A percentile compares a stretch with the other conserved stretches of the same genome.
phyloP scores from a whole-genome alignment of 1,140 invertebrate genomes.

The Palaemon carinicauda region DNA sequence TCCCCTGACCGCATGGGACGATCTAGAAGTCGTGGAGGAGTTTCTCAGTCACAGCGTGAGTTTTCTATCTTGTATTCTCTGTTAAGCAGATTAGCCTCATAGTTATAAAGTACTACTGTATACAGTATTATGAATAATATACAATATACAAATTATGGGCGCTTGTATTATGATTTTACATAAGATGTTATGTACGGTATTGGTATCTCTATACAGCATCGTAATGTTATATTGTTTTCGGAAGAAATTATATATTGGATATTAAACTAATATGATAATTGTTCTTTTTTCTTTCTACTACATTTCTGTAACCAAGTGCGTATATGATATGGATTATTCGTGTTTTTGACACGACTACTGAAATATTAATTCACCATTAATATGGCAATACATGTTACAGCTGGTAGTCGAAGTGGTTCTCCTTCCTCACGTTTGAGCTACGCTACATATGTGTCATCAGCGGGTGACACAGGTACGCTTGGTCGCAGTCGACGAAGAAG shows the following conservation, averaged over 20 bases:
- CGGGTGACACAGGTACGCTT: constrained; percentile 59
- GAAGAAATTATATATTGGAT: constrained; percentile 14
- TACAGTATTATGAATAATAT: too few relatives aligned
- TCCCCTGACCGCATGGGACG: constrained; percentile 69
- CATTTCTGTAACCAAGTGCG: not conserved
- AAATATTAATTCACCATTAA: not conserved
- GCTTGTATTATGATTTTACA: too few relatives aligned
- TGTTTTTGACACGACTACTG: constrained; percentile 13
- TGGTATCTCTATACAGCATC: not conserved
- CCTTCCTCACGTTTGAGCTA: constrained; percentile 82
- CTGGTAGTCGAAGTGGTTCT: constrained; percentile 85
- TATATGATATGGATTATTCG: not conserved
- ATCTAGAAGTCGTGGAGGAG: constrained; percentile 72
- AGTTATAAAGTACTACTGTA: not conserved
- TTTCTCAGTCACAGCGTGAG: constrained; percentile 92
- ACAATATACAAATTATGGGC: too few relatives aligned
- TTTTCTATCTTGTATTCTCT: constrained; percentile 56
- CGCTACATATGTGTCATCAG: constrained; percentile 70
- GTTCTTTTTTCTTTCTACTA: constrained; percentile 26
- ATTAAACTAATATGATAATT: too few relatives aligned
- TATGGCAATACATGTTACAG: constrained; percentile 65
- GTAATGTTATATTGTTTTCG: not conserved
- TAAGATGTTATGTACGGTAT: too few relatives aligned
- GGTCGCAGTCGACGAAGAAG: constrained; percentile 63
- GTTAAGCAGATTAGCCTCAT: not conserved